Evolutionary conservation across 2,797 vertebrate genomes (phyloP), one percentile per base, ranked within the genome.

Genomic region (Holocentrus rufus): DNA sequence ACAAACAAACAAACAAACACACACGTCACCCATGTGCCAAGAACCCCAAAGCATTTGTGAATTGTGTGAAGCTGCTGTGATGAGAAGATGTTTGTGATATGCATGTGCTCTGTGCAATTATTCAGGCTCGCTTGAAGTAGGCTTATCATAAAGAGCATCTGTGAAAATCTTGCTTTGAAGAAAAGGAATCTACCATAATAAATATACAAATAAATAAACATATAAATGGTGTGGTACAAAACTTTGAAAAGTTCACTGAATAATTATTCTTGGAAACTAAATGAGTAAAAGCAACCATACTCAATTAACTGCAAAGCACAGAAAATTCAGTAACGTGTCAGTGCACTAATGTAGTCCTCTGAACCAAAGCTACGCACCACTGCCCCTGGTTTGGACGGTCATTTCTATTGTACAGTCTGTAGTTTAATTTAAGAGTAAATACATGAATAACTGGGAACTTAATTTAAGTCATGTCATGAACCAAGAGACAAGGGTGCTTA

Each of bases 361-460:
- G 69, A 85, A 62, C 46, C 68, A 2, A 65, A 76, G 39, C 67
- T 69, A 61, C 57, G 30, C 23, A 82, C 74, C 80, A 30, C 63
- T 85, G 72, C 36, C 82, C 36, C 27, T 65, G 23, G 23, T 79
- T 79, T 56, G 31, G 15, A 66, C 62, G 36, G 57, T 54, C 7
- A 59, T 72, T 72, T 72, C 23, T 54, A 25, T 54, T 74, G 76
- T 61, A 11, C 59, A 76, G n/a, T 72, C 69, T 25, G 65, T 20
- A 44, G 23, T 76, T 68, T 1, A 56, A 39, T 62, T 77, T 8
- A 25, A 63, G 54, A 76, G 34, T 65, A 42, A 73, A 66, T 83
- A 61, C 54, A 65, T 46, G 86, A 89, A 89, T 87, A 89, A 90
- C 84, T 88, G 87, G 86, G 90, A 57, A 86, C 74, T 52, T 85